Evolutionary conservation across 2,888 invertebrate species (phyloP).

Genomic region (Neoascia interrupta): DNA sequence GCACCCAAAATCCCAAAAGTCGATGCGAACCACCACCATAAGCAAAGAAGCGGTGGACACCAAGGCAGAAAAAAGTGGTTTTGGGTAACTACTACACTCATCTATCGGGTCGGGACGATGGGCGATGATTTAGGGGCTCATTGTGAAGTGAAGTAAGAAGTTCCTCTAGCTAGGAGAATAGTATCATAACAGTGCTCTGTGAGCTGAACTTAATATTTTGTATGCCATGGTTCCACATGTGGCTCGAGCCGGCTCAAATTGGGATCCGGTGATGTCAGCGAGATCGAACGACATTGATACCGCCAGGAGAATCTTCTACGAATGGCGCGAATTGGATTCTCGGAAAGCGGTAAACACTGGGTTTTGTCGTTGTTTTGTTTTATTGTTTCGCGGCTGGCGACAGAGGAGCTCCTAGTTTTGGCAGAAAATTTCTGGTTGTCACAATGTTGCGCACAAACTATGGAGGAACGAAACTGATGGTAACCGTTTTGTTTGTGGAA

Average conservation of each 20-base stretch:
- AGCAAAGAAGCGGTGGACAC: slow-evolving; percentile 48
- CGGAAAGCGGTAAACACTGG: slow-evolving; percentile 40
- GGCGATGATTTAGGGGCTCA: slow-evolving; percentile 68
- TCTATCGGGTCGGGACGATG: slow-evolving; percentile 36
- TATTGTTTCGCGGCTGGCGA: neutral
- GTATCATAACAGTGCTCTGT: slow-evolving; percentile 56
- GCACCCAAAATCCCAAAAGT: slow-evolving; percentile 55
- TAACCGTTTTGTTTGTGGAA: slow-evolving; percentile 6
- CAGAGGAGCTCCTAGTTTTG: slow-evolving; percentile 34
- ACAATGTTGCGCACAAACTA: slow-evolving; percentile 32
- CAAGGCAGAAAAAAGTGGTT: slow-evolving; percentile 22
- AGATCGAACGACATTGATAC: slow-evolving; percentile 67
- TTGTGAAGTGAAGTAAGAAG: slow-evolving; percentile 60
- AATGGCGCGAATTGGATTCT: slow-evolving; percentile 64
- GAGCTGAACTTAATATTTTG: slow-evolving; percentile 48
- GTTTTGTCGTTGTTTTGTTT: neutral
- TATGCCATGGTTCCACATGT: slow-evolving; percentile 61
- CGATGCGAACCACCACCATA: slow-evolving; percentile 43
- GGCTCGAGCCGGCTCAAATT: slow-evolving; percentile 17
- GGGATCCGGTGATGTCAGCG: slow-evolving; percentile 40
- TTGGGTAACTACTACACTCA: neutral
- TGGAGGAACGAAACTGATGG: too few species aligned
- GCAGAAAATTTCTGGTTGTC: slow-evolving; percentile 43
- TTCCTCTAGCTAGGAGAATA: slow-evolving; percentile 58
- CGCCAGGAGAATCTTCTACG: slow-evolving; percentile 45